A percentile compares a stretch with the other conserved stretches of the same genome.
These are phyloP conservation scores for Choristoneura fumiferana DNA, from an alignment of 1,140 invertebrate species.

Conservation along the genomic window DNA sequence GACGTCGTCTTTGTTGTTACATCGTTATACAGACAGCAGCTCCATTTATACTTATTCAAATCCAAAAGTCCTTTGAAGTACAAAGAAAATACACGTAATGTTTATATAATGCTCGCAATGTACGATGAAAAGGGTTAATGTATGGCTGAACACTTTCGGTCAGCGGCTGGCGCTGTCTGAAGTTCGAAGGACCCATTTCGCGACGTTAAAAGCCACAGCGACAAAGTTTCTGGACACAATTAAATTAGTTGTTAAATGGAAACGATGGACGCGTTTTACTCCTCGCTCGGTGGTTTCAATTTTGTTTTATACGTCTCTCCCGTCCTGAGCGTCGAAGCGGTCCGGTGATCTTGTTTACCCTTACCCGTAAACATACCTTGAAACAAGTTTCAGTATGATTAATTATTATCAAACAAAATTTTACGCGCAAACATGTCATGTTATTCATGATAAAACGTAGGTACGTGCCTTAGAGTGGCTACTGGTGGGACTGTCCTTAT, in stretches of 20 bases:
- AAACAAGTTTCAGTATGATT: no score
- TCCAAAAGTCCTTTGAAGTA: not conserved
- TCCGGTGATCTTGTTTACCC: no score
- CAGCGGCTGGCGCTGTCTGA: not conserved
- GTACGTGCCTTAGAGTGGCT: no score
- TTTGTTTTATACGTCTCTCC: not conserved
- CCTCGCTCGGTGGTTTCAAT: not conserved
- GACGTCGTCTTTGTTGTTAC: not conserved
- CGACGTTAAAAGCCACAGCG: not conserved
- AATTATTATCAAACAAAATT: no score
- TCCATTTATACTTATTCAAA: conserved; percentile 4
- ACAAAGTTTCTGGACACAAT: not conserved
- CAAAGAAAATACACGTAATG: not conserved
- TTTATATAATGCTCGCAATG: conserved; percentile 1
- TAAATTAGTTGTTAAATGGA: conserved; percentile 5
- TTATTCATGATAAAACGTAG: no score
- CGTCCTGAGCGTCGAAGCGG: no score
- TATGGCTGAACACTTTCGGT: not conserved
- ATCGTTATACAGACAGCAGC: not conserved
- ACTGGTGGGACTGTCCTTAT: no score
- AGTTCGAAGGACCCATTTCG: not conserved
- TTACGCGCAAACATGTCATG: no score
- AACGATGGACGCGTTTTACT: not conserved
- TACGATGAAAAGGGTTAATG: not conserved
- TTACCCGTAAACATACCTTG: no score